phyloP scores from a whole-genome alignment of 2,113 vertebrate genomes.

The Gallinago media region DNA sequence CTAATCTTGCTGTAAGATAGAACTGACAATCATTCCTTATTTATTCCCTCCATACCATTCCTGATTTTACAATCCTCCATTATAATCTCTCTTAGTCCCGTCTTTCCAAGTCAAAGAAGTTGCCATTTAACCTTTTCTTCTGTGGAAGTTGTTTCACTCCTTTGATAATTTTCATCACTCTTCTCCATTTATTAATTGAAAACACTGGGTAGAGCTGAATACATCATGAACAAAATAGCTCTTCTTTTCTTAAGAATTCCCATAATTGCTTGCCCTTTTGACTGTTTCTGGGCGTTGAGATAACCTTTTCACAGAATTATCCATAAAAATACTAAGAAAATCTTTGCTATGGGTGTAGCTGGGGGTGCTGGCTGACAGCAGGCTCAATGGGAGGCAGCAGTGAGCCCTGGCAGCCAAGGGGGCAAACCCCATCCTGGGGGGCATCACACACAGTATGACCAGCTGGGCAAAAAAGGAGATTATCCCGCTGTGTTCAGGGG shows the following conservation, averaged over 20 bases:
- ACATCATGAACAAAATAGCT: background rate
- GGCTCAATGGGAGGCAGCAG: background rate
- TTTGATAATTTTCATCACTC: background rate
- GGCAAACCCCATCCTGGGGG: background rate
- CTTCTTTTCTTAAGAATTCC: background rate
- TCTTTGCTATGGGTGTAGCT: background rate
- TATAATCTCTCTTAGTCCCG: background rate
- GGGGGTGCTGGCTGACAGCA: background rate
- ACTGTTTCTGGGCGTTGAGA: background rate
- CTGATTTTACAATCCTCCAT: background rate
- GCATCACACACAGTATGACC: background rate
- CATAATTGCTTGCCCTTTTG: background rate
- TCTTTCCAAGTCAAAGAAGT: background rate
- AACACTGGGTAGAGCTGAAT: background rate
- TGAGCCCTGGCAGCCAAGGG: background rate
- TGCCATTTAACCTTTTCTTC: background rate
- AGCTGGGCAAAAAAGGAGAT: background rate
- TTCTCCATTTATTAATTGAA: background rate
- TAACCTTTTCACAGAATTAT: background rate
- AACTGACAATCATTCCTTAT: background rate
- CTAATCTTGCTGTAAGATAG: background rate
- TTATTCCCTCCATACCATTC: background rate
- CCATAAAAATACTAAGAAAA: background rate
- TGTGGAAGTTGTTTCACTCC: background rate
- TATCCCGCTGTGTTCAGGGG: fast-evolving